These are phyloP conservation scores for Biston stratarius DNA, from an alignment of 2,888 invertebrate genomes.

Conservation along the genomic window DNA sequence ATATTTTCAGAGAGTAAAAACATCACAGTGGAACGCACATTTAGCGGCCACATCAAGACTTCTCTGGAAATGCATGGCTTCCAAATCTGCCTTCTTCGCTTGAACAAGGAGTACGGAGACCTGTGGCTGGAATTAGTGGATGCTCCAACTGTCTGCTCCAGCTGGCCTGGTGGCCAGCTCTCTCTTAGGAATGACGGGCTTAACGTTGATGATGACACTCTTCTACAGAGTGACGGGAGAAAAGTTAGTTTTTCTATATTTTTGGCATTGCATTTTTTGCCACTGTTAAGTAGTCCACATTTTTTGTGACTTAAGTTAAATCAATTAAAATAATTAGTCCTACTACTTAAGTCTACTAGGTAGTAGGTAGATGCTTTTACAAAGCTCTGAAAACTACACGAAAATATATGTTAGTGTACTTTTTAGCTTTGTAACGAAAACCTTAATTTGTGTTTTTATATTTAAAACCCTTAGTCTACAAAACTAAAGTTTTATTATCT, in stretches of 20 bases:
- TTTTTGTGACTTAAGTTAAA: too few relatives aligned
- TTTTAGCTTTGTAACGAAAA: too few relatives aligned
- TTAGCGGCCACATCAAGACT: slow-evolving; percentile 88
- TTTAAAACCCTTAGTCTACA: too few relatives aligned
- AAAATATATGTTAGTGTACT: too few relatives aligned
- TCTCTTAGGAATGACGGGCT: slow-evolving; percentile 65
- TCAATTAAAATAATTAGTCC: too few relatives aligned
- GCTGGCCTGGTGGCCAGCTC: slow-evolving; percentile 84
- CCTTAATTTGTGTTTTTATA: too few relatives aligned
- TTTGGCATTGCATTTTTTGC: too few relatives aligned
- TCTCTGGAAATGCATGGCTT: slow-evolving; percentile 93
- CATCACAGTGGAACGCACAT: slow-evolving; percentile 82
- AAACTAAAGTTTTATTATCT: too few relatives aligned
- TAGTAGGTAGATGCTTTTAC: too few relatives aligned
- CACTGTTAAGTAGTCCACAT: too few relatives aligned
- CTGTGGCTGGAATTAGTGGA: slow-evolving; percentile 87
- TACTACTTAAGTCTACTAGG: too few relatives aligned
- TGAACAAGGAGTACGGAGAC: slow-evolving; percentile 73
- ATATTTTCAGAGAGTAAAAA: slow-evolving; percentile 68
- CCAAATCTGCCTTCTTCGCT: slow-evolving; percentile 89
- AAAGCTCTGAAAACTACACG: too few relatives aligned
- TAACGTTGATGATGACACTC: slow-evolving; percentile 64
- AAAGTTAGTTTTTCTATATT: slow-evolving; percentile 55
- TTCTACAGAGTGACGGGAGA: slow-evolving; percentile 57
- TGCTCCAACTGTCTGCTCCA: slow-evolving; percentile 83